Evolutionary conservation across 2,113 vertebrate genomes (phyloP), one percentile per base, ranked within the genome.

Genomic region (Sinocyclocheilus grahami): DNA sequence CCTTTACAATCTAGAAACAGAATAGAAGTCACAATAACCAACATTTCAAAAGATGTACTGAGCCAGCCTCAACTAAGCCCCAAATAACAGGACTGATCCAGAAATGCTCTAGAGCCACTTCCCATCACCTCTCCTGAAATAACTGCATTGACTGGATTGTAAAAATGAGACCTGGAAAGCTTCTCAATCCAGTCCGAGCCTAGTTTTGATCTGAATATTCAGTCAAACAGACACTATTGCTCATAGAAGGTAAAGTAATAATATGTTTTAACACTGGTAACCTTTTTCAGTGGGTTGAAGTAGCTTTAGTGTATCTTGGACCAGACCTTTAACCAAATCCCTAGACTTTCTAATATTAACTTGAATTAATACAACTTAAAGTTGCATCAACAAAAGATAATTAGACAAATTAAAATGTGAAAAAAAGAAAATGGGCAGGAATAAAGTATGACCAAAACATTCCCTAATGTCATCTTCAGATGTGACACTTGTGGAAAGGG

Each of bases 241-340:
- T 67, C 30, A 16, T 27, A 48, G 3, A 82, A 67, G 37, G 9
- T 27, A 30, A 82, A 67, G 62, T 67, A 16, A 82, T 30, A 1
- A 18, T 16, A 13, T 67, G 7, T 39, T 27, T 27, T 27, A 27
- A 27, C 27, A 27, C 27, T 27, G 27, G 27, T 27, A 22, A 18
- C 62, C 12, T 22, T 11, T 65, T 65, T 48, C n/a, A 46, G 14
- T 10, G n/a, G 13, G 37, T 65, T 37, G 72, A 84, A 81, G 67
- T 75, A 72, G 77, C 46, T 71, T 60, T 39, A 53, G 22, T 12
- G 77, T 86, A 69, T 27, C 20, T 72, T 80, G 51, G 48, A 80
- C 51, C 84, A 55, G 51, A 42, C 39, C 78, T 27, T 53, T 39
- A 22, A 48, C 16, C 22, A 24, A 80, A 82, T 62, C 9, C 3